Conservation (phyloP, 2,797 vertebrate genomes). For the Gouania willdenowi region DNA sequence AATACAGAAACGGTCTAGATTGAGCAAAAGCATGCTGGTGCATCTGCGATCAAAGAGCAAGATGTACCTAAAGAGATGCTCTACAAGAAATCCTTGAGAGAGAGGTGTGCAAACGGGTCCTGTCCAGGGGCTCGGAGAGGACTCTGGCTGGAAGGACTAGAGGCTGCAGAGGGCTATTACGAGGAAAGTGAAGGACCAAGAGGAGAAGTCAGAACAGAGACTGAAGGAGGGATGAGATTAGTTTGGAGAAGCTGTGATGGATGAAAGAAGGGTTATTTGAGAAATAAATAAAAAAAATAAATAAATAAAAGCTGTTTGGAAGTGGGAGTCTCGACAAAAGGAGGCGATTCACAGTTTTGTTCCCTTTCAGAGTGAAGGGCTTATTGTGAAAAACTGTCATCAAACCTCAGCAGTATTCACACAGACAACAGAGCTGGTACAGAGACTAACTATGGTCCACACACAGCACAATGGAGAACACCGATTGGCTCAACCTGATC, state of each 20-base stretch:
- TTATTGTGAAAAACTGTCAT: constrained; percentile 52
- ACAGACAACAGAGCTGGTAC: constrained; percentile 32
- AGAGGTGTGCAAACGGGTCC: constrained; percentile 99
- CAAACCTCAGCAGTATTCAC: constrained; percentile 41
- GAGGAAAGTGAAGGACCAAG: constrained; percentile 63
- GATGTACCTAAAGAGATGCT: constrained; percentile 94
- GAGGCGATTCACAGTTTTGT: constrained; percentile 58
- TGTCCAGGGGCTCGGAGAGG: constrained; percentile 98
- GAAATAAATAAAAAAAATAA: constrained; percentile 4
- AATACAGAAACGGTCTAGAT: constrained; percentile 11
- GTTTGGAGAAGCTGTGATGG: constrained; percentile 67
- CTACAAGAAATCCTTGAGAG: constrained; percentile 99
- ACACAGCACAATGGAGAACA: constrained; percentile 46
- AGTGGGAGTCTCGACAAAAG: constrained; percentile 35
- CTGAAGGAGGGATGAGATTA: constrained; percentile 75
- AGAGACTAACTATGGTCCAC: constrained; percentile 35
- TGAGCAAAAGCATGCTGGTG: constrained; percentile 48
- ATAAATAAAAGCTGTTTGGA: constrained; percentile 16
- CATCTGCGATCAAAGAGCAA: constrained; percentile 64
- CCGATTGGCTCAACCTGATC: constrained; percentile 38
- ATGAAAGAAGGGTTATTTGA: constrained; percentile 48
- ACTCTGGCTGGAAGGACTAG: constrained; percentile 99
- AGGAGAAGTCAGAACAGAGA: constrained; percentile 77
- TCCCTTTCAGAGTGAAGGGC: constrained; percentile 44
- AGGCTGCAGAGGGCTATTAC: constrained; percentile 96